These are phyloP conservation scores for Acheta domesticus DNA, from an alignment of 2,888 invertebrate genomes.

Conservation along the genomic window DNA sequence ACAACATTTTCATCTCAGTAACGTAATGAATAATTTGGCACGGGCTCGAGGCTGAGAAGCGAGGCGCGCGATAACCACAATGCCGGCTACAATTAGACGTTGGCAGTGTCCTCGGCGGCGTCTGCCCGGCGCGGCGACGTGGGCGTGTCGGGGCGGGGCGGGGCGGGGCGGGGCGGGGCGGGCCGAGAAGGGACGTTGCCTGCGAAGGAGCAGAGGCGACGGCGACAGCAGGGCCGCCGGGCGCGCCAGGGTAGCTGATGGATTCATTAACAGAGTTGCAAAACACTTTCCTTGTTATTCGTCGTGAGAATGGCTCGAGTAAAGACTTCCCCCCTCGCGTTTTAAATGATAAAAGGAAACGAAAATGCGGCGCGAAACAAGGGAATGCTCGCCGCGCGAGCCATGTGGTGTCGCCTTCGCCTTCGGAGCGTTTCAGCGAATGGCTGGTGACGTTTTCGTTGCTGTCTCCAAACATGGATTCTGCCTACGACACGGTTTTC, in stretches of 20 bases:
- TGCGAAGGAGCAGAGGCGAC: not conserved
- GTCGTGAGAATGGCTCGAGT: not conserved
- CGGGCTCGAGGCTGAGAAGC: not conserved
- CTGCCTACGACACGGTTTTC: no score
- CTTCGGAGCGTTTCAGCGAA: no score
- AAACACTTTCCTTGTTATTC: constrained; percentile 18
- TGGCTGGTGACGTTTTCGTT: no score
- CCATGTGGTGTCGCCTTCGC: no score
- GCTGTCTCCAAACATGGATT: no score
- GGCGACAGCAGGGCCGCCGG: not conserved
- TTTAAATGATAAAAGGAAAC: not conserved
- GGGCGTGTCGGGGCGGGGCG: not conserved
- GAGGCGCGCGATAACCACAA: not conserved
- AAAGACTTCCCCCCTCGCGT: not conserved
- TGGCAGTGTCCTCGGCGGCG: not conserved
- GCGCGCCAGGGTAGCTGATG: not conserved
- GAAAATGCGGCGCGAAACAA: not conserved
- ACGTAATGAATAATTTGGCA: constrained; percentile 31
- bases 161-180: not conserved
- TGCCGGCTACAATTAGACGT: constrained; percentile 1
- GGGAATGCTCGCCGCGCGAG: no score
- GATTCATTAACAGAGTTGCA: constrained; percentile 10
- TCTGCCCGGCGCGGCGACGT: not conserved
- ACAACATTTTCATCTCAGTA: constrained; percentile 27
- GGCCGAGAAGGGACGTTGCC: not conserved